A percentile compares a stretch with the other conserved stretches of the same genome.
Conservation (phyloP, 2,888 invertebrate genomes). For the Caenorhabditis imperialis region DNA sequence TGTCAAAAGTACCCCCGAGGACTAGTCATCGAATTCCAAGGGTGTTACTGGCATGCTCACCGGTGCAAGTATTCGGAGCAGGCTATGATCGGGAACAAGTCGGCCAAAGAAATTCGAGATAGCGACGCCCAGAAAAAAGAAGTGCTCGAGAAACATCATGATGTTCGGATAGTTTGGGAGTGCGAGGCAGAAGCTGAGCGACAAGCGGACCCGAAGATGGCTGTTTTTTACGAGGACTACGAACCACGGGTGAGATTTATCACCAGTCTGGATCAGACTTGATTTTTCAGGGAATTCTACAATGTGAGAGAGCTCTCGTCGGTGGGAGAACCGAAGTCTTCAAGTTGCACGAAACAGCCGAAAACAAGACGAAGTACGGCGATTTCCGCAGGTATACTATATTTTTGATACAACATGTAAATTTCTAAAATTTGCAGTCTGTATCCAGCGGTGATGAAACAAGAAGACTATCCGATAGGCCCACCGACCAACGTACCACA, state of each 20-base stretch:
- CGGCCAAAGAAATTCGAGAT: background rate
- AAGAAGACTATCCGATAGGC: constrained; percentile 4
- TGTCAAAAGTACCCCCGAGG: constrained; percentile 44
- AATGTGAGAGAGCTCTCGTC: constrained; percentile 11
- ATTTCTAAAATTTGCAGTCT: too few relatives aligned
- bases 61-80: too few relatives aligned
- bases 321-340: constrained; percentile 22
- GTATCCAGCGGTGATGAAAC: constrained; percentile 20
- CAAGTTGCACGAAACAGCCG: background rate
- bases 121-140: background rate
- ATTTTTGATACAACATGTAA: too few relatives aligned
- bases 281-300: background rate
- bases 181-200: background rate
- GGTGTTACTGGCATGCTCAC: too few relatives aligned
- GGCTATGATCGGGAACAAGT: background rate
- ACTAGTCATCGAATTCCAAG: constrained; percentile 23
- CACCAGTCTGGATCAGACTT: background rate
- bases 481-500: background rate
- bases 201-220: background rate
- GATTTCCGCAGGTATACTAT: too few relatives aligned
- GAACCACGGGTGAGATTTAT: background rate
- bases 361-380: background rate
- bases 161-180: background rate
- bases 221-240: constrained; percentile 10
- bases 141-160: background rate